Percentiles rank a stretch among this genome's conserved stretches.
Evolutionary conservation across 2,113 vertebrate genomes (phyloP).

Genomic region (Dicentrarchus labrax): DNA sequence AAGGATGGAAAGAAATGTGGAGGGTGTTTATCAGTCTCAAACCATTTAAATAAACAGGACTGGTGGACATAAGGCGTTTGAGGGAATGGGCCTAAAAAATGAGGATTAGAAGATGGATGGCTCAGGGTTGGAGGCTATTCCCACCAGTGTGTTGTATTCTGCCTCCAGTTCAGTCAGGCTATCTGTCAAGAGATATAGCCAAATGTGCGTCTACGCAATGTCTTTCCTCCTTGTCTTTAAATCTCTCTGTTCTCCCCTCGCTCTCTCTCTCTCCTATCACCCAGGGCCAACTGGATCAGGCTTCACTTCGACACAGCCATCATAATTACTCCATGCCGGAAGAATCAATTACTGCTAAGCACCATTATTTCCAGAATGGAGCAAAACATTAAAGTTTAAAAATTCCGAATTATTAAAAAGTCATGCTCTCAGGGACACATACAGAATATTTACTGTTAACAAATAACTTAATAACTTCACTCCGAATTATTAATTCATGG

Average conservation of each 20-base stretch:
- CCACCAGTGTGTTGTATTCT: conserved; percentile 38
- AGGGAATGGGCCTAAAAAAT: conserved; percentile 33
- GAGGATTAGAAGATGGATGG: conserved; percentile 34
- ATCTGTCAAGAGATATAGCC: conserved; percentile 54
- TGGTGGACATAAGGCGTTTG: conserved; percentile 3
- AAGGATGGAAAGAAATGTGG: conserved; percentile 1
- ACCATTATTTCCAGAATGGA: conserved; percentile 80
- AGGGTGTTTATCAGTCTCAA: conserved; percentile 15
- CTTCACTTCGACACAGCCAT: conserved; percentile 60
- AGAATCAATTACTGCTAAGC: conserved; percentile 84
- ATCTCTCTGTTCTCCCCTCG: conserved; percentile 33
- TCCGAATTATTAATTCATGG: conserved; percentile 82
- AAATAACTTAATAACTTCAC: conserved; percentile 85
- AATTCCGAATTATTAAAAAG: conserved; percentile 81
- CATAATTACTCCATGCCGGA: conserved; percentile 76
- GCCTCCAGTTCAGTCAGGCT: conserved; percentile 40
- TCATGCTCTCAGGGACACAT: conserved; percentile 79
- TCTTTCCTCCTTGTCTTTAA: conserved; percentile 48
- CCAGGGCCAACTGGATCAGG: conserved; percentile 69
- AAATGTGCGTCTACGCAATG: conserved; percentile 27
- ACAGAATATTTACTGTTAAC: conserved; percentile 86
- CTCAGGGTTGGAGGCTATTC: conserved; percentile 50
- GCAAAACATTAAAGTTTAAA: conserved; percentile 84
- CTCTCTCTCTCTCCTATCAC: conserved; percentile 51
- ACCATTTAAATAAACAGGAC: conserved; percentile 34